A percentile compares a stretch with the other conserved stretches of the same genome.
These are phyloP conservation scores for Pseudolaguvia tuberculata DNA, from an alignment of 2,113 vertebrate species.

Conservation along the genomic window DNA sequence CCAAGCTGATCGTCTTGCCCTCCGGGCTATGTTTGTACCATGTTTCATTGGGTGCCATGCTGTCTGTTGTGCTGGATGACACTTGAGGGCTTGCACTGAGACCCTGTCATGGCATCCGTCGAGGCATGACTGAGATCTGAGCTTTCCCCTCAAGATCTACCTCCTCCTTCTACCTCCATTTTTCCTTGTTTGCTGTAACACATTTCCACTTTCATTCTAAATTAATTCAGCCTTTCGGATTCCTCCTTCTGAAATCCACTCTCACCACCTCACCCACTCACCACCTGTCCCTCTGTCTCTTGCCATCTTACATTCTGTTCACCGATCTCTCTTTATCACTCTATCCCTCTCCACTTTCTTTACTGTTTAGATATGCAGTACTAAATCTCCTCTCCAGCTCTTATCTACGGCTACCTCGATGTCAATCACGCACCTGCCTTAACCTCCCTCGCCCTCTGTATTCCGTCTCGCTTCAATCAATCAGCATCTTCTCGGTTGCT, in stretches of 20 bases:
- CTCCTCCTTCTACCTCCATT: slow-evolving; percentile 4
- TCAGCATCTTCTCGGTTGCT: slow-evolving; percentile 57
- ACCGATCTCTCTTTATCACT: slow-evolving; percentile 51
- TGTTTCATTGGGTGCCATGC: slow-evolving; percentile 34
- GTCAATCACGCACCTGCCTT: slow-evolving; percentile 65
- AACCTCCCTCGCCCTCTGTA: slow-evolving; percentile 58
- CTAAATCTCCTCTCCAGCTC: slow-evolving; percentile 38
- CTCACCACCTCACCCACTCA: slow-evolving; percentile 65
- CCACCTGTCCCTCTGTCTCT: slow-evolving; percentile 63
- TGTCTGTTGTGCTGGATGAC: slow-evolving; percentile 49
- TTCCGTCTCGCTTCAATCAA: slow-evolving; percentile 63
- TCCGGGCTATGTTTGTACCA: slow-evolving; percentile 10
- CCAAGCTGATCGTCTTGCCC: not conserved
- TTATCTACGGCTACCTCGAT: slow-evolving; percentile 55
- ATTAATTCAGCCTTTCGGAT: slow-evolving; percentile 49
- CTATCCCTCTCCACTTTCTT: slow-evolving; percentile 42
- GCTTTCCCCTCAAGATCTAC: slow-evolving; percentile 46
- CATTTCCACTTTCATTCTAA: slow-evolving; percentile 51
- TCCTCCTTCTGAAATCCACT: slow-evolving; percentile 50
- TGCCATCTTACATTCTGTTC: slow-evolving; percentile 41
- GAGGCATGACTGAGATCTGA: slow-evolving; percentile 59
- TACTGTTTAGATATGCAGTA: slow-evolving; percentile 61
- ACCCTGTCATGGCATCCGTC: slow-evolving; percentile 62
- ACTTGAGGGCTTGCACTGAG: slow-evolving; percentile 52
- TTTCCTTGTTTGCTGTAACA: slow-evolving; percentile 48